A percentile compares a stretch with the other conserved stretches of the same genome.
phyloP scores from a whole-genome alignment of 1,140 invertebrate species.

The Drosophila tristis region DNA sequence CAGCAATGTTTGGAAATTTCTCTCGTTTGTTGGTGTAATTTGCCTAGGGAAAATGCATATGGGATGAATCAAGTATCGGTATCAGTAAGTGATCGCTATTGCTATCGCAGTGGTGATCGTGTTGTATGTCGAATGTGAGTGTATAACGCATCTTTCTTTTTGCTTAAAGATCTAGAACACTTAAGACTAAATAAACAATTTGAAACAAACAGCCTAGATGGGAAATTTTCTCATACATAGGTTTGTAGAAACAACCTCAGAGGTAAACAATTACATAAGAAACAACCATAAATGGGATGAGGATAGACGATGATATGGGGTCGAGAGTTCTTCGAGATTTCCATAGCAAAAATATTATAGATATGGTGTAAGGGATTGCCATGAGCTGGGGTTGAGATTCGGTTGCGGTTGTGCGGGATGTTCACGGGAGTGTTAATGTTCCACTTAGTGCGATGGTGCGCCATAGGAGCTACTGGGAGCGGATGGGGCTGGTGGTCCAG shows the following conservation, averaged over 20 bases:
- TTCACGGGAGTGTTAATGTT: not conserved
- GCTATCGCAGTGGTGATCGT: conserved; percentile 41
- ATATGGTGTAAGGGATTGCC: conserved; percentile 54
- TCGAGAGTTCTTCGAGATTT: conserved; percentile 42
- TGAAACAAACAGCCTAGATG: conserved; percentile 80
- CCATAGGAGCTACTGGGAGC: conserved; percentile 82
- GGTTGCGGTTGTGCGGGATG: not conserved
- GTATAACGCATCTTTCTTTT: conserved; percentile 68
- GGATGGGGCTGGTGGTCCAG: conserved; percentile 75
- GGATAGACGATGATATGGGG: not conserved
- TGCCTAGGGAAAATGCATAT: conserved; percentile 69
- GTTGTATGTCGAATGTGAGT: not conserved
- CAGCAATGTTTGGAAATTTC: conserved; percentile 31
- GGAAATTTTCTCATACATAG: conserved; percentile 42
- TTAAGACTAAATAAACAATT: conserved; percentile 78
- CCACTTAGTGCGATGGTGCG: conserved; percentile 73
- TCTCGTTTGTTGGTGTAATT: conserved; percentile 23
- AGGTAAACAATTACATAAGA: conserved; percentile 68
- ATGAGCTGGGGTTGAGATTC: conserved; percentile 47
- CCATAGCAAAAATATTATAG: conserved; percentile 47
- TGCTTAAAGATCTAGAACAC: conserved; percentile 67
- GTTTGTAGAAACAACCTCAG: conserved; percentile 62
- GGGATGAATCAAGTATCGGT: conserved; percentile 28
- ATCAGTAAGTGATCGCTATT: conserved; percentile 33
- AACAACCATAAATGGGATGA: conserved; percentile 47